Percentiles rank a stretch among this genome's conserved stretches.
phyloP scores from a whole-genome alignment of 1,140 invertebrate genomes.

The Bicyclus anynana region DNA sequence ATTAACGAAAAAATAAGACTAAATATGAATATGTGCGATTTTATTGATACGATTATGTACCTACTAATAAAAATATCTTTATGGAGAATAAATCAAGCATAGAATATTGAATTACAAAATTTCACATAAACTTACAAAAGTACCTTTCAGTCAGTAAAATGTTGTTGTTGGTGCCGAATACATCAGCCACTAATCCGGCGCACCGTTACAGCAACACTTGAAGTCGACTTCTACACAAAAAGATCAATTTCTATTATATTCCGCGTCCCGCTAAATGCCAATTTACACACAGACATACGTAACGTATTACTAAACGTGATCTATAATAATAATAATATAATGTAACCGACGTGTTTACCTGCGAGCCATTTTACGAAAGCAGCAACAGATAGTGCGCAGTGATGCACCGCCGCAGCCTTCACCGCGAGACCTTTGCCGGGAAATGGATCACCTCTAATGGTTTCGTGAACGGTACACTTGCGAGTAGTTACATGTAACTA shows the following conservation, averaged over 20 bases:
- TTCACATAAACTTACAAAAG: too few relatives aligned
- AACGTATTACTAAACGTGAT: background rate
- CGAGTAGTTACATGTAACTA: too few relatives aligned
- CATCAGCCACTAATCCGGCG: background rate
- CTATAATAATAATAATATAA: conserved; percentile 2
- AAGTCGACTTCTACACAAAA: background rate
- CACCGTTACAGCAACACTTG: background rate
- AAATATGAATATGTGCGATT: too few relatives aligned
- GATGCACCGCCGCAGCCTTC: too few relatives aligned
- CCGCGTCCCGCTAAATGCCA: background rate
- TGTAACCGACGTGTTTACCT: background rate
- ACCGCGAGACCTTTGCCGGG: conserved; percentile 12
- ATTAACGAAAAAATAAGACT: too few relatives aligned
- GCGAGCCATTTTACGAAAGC: background rate
- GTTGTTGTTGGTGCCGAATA: too few relatives aligned
- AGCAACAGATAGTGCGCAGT: background rate
- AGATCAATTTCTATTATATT: background rate
- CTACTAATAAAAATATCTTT: too few relatives aligned
- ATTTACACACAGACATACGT: background rate
- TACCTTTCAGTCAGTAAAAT: too few relatives aligned
- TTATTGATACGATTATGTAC: too few relatives aligned
- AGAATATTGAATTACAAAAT: too few relatives aligned
- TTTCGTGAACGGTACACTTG: too few relatives aligned
- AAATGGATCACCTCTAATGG: conserved; percentile 10
- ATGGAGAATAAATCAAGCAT: too few relatives aligned